Conservation (phyloP, 2,888 invertebrate species). For the Abrostola tripartita region DNA sequence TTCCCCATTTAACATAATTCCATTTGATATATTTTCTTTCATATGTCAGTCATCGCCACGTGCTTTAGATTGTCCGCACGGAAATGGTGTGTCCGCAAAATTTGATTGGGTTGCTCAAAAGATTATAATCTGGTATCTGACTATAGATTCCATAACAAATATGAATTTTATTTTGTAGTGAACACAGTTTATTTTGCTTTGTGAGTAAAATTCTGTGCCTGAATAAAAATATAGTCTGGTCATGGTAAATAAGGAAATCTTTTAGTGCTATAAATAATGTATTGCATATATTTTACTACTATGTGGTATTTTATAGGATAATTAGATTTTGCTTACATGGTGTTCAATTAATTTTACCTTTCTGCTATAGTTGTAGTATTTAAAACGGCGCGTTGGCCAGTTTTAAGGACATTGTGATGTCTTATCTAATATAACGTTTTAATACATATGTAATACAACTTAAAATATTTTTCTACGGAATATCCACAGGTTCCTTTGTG, state of each 20-base stretch:
- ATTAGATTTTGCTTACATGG: slow-evolving; percentile 40
- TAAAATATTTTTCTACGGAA: neutral
- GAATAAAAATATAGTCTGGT: slow-evolving; percentile 52
- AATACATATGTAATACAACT: slow-evolving; percentile 2
- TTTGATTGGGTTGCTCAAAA: slow-evolving; percentile 39
- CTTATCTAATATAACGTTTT: slow-evolving; percentile 5
- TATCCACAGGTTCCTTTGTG: neutral
- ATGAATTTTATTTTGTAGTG: slow-evolving; percentile 29
- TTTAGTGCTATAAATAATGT: slow-evolving; percentile 52
- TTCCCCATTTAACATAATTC: neutral
- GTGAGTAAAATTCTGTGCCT: slow-evolving; percentile 36
- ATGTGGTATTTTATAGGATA: slow-evolving; percentile 47
- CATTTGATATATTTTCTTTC: neutral
- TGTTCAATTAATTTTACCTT: slow-evolving; percentile 41
- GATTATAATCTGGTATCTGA: slow-evolving; percentile 32
- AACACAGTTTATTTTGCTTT: slow-evolving; percentile 26
- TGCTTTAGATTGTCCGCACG: slow-evolving; percentile 17
- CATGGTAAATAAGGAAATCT: slow-evolving; percentile 58
- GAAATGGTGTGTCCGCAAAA: slow-evolving; percentile 31
- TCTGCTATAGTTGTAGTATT: slow-evolving; percentile 22
- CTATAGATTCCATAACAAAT: slow-evolving; percentile 17
- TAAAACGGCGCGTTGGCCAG: slow-evolving; percentile 22
- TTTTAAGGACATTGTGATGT: slow-evolving; percentile 13
- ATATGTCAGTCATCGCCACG: slow-evolving; percentile 6
- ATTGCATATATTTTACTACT: slow-evolving; percentile 39